Conservation (phyloP, 2,113 vertebrate species). For the Nesoenas mayeri region DNA sequence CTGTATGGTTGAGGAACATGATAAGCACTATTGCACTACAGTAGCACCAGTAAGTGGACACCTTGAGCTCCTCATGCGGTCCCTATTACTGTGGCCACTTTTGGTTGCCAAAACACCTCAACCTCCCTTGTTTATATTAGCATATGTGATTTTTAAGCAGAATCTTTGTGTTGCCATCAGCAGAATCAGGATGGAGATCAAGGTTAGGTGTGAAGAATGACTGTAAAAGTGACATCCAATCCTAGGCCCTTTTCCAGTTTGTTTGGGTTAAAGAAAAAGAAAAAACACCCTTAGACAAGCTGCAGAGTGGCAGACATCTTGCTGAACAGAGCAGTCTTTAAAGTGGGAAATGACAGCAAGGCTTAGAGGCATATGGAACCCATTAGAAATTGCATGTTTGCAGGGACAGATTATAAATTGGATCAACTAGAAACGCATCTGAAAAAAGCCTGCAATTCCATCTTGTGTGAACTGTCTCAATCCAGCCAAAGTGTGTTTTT, state of each 20-base stretch:
- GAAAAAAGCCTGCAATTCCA: constrained; percentile 11
- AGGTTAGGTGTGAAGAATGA: constrained; percentile 18
- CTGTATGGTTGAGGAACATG: background rate
- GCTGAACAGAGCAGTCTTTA: constrained; percentile 46
- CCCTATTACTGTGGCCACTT: background rate
- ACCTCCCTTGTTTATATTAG: background rate
- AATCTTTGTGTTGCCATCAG: background rate
- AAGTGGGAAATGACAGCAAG: constrained; percentile 39
- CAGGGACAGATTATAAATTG: constrained; percentile 62
- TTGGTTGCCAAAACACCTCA: background rate
- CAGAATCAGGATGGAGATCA: background rate
- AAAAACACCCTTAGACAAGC: background rate
- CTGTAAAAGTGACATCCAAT: background rate
- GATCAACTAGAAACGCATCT: constrained; percentile 50
- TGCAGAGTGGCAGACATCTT: constrained; percentile 54
- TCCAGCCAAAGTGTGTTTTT: constrained; percentile 8
- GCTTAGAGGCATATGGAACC: constrained; percentile 57
- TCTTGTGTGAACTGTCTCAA: constrained; percentile 20
- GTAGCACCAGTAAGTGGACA: background rate
- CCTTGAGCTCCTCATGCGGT: background rate
- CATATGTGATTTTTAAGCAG: background rate
- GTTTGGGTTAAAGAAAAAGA: background rate
- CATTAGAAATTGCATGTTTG: constrained; percentile 62
- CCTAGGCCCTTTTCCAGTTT: constrained; percentile 30
- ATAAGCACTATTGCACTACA: background rate